A percentile compares a stretch with the other conserved stretches of the same genome.
phyloP scores from a whole-genome alignment of 2,888 invertebrate genomes.

The Alloscopus bannaensis region DNA sequence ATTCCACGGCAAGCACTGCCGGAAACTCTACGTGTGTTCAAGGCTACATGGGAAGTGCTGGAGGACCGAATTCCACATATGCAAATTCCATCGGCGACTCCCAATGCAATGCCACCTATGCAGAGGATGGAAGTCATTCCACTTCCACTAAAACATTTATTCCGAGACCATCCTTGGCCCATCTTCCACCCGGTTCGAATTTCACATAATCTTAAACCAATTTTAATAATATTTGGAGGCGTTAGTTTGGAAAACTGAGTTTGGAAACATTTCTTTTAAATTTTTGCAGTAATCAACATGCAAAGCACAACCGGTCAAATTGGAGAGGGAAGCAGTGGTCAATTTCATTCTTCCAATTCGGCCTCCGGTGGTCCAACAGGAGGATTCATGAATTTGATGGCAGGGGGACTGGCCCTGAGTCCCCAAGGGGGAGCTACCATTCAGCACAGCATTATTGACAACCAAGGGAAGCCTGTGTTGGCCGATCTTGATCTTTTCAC shows the following conservation, averaged over 20 bases:
- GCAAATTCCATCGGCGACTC: conserved; percentile 43
- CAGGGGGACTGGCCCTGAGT: conserved; percentile 43
- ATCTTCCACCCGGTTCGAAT: background rate
- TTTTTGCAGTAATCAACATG: conserved; percentile 27
- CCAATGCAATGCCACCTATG: conserved; percentile 26
- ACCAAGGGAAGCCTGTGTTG: background rate
- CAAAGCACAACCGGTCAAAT: conserved; percentile 29
- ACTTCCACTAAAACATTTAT: no score
- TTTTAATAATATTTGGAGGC: background rate
- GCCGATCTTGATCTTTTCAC: conserved; percentile 25
- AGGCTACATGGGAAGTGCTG: conserved; percentile 34
- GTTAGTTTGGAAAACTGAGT: background rate
- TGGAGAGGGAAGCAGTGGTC: conserved; percentile 43
- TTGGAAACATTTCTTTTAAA: background rate
- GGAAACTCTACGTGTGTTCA: conserved; percentile 42
- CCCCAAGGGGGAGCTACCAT: conserved; percentile 36
- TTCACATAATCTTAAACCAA: background rate
- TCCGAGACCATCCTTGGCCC: no score
- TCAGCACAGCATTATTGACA: conserved; percentile 28
- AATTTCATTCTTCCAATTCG: conserved; percentile 34
- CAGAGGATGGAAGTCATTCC: conserved; percentile 25
- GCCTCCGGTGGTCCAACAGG: conserved; percentile 22
- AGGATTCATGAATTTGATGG: conserved; percentile 33
- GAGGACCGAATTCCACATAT: conserved; percentile 24
- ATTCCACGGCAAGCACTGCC: conserved; percentile 14